phyloP scores from a whole-genome alignment of 2,797 vertebrate genomes.

The Sphenodon punctatus region DNA sequence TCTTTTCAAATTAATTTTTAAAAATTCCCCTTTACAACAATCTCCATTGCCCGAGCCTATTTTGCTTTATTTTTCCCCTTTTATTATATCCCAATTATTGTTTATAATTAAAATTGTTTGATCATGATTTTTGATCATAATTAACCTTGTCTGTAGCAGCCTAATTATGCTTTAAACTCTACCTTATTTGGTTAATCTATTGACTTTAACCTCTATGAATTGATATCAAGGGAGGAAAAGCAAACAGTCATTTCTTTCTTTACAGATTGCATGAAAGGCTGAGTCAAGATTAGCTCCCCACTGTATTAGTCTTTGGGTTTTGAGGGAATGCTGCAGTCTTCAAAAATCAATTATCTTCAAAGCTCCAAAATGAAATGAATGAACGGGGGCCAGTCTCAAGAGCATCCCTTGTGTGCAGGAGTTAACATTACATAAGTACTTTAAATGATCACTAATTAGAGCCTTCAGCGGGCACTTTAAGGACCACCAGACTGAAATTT shows the following conservation, averaged over 20 bases:
- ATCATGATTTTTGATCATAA: constrained; percentile 59
- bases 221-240: constrained; percentile 53
- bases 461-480: constrained; percentile 46
- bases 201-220: constrained; percentile 67
- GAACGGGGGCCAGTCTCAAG: constrained; percentile 66
- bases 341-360: constrained; percentile 73
- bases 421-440: constrained; percentile 69
- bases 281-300: constrained; percentile 51
- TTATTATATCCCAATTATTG: no score
- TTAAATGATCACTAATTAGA: constrained; percentile 68
- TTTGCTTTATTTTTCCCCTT: no score
- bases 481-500: constrained; percentile 53
- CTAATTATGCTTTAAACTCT: constrained; percentile 53
- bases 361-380: constrained; percentile 58
- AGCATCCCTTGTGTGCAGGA: constrained; percentile 62
- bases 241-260: constrained; percentile 45
- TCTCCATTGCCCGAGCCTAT: neutral
- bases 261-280: constrained; percentile 57
- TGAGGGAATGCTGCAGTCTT: constrained; percentile 63
- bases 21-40: neutral
- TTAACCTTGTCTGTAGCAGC: constrained; percentile 40
- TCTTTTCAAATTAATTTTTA: neutral
- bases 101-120: no score
- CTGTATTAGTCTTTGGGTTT: constrained; percentile 59
- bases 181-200: constrained; percentile 51